These are phyloP conservation scores for Laticauda laticaudata DNA, from an alignment of 2,113 vertebrate genomes.

Conservation along the genomic window DNA sequence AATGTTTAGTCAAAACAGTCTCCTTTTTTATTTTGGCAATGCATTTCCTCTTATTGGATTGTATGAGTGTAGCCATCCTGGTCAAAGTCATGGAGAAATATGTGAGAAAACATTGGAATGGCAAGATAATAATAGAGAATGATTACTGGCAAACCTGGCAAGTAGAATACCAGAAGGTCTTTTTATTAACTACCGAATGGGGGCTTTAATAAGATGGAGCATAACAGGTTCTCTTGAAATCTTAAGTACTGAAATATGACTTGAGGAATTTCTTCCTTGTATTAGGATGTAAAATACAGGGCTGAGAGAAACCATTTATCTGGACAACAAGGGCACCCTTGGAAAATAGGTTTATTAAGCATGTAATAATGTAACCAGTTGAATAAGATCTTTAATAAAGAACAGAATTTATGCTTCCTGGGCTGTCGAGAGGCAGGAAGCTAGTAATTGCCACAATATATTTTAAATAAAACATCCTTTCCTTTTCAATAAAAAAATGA, in stretches of 20 bases:
- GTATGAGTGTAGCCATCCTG: neutral
- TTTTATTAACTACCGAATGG: neutral
- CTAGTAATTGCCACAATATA: rapidly evolving
- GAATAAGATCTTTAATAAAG: constrained; percentile 21
- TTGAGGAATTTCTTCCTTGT: neutral
- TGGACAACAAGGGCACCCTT: neutral
- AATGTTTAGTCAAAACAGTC: neutral
- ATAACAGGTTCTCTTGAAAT: neutral
- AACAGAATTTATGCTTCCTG: neutral
- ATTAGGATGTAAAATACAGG: neutral
- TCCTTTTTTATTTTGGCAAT: neutral
- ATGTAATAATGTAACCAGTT: neutral
- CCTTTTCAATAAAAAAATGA: neutral
- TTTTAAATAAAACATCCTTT: constrained; percentile 19
- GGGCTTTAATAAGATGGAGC: neutral
- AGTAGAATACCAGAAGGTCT: neutral
- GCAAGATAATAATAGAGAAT: neutral
- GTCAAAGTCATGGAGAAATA: neutral
- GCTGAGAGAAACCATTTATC: neutral
- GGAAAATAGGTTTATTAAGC: neutral
- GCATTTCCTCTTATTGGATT: neutral
- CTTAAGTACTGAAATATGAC: neutral
- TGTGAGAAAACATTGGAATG: neutral
- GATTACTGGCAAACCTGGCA: neutral
- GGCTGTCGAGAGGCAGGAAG: neutral